Conservation (phyloP, 2,797 vertebrate genomes). For the Intellagama lesueurii region DNA sequence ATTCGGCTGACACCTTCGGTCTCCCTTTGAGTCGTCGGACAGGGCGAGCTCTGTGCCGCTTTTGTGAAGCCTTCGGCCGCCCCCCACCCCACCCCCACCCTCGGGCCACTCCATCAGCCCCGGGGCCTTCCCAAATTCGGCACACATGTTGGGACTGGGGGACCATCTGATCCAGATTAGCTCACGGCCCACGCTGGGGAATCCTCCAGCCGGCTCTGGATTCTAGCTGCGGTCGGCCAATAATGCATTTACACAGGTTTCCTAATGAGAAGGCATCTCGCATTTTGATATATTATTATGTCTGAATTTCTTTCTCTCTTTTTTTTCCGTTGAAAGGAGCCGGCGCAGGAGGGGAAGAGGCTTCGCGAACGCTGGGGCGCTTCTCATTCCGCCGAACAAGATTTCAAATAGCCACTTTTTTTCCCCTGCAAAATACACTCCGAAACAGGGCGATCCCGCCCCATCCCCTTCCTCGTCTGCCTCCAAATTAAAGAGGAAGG, state of each 20-base stretch:
- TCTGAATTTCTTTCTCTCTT: not conserved
- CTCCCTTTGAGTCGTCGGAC: not conserved
- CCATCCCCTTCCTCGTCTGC: too few relatives aligned
- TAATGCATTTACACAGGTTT: conserved; percentile 60
- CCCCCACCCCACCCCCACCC: not conserved
- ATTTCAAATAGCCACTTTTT: too few relatives aligned
- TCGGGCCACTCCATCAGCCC: not conserved
- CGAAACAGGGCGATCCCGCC: too few relatives aligned
- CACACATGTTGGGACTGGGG: conserved; percentile 27
- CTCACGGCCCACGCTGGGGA: not conserved
- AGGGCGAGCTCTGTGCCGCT: conserved; percentile 7
- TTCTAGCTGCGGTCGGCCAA: conserved; percentile 63
- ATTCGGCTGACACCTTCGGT: fast-evolving
- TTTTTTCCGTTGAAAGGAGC: not conserved
- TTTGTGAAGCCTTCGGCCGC: not conserved
- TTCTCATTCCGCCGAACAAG: not conserved
- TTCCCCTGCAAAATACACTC: too few relatives aligned
- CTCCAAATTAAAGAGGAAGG: too few relatives aligned
- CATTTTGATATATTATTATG: conserved; percentile 65
- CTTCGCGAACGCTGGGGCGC: too few relatives aligned
- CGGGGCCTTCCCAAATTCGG: conserved; percentile 38
- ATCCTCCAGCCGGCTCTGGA: conserved; percentile 59
- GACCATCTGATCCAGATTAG: conserved; percentile 68
- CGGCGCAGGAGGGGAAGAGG: not conserved
- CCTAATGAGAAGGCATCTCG: conserved; percentile 68